These are phyloP conservation scores for Himalopsyche kuldschensis DNA, from an alignment of 2,888 invertebrate species.

Conservation along the genomic window DNA sequence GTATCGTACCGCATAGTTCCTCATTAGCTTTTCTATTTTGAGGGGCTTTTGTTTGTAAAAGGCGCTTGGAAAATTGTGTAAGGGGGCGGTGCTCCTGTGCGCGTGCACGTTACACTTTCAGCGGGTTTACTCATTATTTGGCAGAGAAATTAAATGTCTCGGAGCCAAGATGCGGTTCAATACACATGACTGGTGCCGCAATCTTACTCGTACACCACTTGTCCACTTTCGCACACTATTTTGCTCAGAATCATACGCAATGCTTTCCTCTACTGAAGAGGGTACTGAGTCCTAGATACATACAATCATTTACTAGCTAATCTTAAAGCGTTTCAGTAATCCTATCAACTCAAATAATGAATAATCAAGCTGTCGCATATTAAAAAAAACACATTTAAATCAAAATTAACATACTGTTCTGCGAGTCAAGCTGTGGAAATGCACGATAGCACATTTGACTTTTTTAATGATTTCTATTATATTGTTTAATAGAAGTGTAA, in stretches of 20 bases:
- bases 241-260: not conserved
- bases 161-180: constrained; percentile 1
- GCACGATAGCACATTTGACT: too few species aligned
- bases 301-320: too few species aligned
- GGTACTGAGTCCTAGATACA: not conserved
- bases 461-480: too few species aligned
- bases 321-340: too few species aligned
- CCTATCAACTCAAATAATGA: too few species aligned
- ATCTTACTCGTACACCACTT: not conserved
- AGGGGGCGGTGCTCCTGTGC: not conserved
- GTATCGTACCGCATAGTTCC: constrained; percentile 12
- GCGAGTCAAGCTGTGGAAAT: too few species aligned
- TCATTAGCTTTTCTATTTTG: constrained; percentile 24
- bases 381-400: too few species aligned
- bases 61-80: not conserved
- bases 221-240: not conserved
- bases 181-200: not conserved
- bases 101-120: not conserved
- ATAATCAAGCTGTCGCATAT: too few species aligned
- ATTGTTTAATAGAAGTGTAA: too few species aligned
- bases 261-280: not conserved
- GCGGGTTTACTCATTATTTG: not conserved
- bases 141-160: not conserved
- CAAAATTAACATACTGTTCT: too few species aligned
- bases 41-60: not conserved